These are phyloP conservation scores for Tetragonula carbonaria DNA, from an alignment of 2,888 invertebrate species.

Conservation along the genomic window DNA sequence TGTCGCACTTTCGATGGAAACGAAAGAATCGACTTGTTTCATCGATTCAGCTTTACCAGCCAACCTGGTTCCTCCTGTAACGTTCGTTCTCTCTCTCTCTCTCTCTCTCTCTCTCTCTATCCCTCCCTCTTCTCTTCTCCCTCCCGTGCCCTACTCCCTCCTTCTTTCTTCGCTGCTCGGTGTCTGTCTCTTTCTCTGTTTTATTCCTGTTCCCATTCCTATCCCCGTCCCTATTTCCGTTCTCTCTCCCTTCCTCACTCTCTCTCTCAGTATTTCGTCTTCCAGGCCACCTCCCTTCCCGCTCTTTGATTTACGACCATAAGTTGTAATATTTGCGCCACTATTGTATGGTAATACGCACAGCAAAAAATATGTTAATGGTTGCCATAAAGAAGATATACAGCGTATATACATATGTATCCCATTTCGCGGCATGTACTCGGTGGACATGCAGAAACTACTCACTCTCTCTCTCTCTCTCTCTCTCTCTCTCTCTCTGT, in stretches of 20 bases:
- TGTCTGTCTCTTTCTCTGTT: not conserved
- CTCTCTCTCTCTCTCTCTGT: not conserved
- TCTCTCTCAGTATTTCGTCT: slow-evolving; percentile 50
- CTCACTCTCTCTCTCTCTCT: not conserved
- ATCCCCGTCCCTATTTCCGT: not conserved
- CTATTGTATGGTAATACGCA: slow-evolving; percentile 83
- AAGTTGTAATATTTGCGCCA: slow-evolving; percentile 83
- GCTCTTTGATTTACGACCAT: slow-evolving; percentile 81
- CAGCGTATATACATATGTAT: slow-evolving; percentile 77
- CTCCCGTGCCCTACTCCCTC: not conserved
- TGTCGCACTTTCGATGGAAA: slow-evolving; percentile 7
- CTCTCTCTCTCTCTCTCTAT: not conserved
- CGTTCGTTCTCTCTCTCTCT: not conserved
- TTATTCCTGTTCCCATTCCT: not conserved
- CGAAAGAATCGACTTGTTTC: slow-evolving; percentile 20
- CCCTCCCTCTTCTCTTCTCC: not conserved
- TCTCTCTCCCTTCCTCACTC: slow-evolving; percentile 31
- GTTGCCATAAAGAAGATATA: slow-evolving; percentile 83
- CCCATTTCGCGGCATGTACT: slow-evolving; percentile 81
- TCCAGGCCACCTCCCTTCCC: slow-evolving; percentile 62
- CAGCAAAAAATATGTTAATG: slow-evolving; percentile 83
- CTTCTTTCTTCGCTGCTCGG: not conserved
- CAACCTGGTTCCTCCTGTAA: not conserved
- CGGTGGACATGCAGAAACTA: slow-evolving; percentile 77
- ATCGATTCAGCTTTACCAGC: not conserved